These are phyloP conservation scores for Morphnarchus princeps DNA, from an alignment of 2,113 vertebrate genomes.

Conservation along the genomic window DNA sequence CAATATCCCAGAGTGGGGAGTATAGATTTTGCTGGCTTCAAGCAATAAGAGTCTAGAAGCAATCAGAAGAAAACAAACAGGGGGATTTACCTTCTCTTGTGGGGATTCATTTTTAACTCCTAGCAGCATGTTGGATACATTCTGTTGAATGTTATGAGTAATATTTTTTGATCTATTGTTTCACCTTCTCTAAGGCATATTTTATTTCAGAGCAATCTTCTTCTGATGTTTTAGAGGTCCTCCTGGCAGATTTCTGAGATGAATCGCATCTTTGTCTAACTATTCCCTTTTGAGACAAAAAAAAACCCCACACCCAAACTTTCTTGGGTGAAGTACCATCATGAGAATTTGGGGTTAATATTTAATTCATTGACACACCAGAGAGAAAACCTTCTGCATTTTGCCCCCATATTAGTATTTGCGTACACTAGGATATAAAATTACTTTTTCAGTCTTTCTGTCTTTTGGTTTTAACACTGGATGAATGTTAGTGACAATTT, in stretches of 20 bases:
- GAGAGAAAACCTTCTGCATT: not conserved
- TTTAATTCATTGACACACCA: not conserved
- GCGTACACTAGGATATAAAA: not conserved
- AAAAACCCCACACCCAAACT: not conserved
- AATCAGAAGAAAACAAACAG: conserved; percentile 20
- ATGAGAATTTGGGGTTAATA: not conserved
- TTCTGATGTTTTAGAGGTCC: not conserved
- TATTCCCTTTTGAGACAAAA: not conserved
- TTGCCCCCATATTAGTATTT: not conserved
- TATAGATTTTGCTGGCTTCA: conserved; percentile 20
- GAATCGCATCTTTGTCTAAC: not conserved
- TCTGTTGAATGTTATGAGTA: not conserved
- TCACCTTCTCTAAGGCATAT: not conserved
- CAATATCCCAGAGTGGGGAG: not conserved
- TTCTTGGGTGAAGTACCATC: not conserved
- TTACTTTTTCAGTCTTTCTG: not conserved
- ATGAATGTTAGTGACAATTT: not conserved
- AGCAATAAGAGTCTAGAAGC: not conserved
- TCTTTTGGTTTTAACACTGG: not conserved
- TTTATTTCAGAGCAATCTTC: not conserved
- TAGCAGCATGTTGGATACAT: not conserved
- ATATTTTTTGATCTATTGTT: conserved; percentile 18
- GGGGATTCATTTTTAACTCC: conserved; percentile 18
- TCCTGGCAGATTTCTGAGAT: not conserved
- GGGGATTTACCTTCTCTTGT: conserved; percentile 4